Evolutionary conservation across 1,140 invertebrate genomes (phyloP).

Genomic region (Zaprionus africanus): DNA sequence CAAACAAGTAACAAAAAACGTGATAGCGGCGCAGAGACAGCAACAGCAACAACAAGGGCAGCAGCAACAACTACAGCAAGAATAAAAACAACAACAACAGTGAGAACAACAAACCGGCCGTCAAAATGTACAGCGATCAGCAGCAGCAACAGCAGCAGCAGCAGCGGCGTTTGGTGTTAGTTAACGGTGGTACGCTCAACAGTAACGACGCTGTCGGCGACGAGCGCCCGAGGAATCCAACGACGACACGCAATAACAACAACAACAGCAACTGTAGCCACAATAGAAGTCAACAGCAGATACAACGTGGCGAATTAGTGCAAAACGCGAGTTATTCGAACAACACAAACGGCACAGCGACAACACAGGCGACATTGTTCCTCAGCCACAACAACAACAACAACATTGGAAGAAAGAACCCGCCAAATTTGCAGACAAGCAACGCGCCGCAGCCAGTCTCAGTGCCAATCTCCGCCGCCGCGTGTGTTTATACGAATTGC

Average conservation of each 20-base stretch:
- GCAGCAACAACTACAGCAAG: background rate
- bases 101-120: constrained; percentile 13
- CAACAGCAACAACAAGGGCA: constrained; percentile 26
- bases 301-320: constrained; percentile 64
- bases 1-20: constrained; percentile 39
- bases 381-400: constrained; percentile 66
- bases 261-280: background rate
- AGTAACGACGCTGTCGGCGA: constrained; percentile 65
- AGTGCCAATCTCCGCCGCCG: constrained; percentile 30
- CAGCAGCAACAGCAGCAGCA: constrained; percentile 35
- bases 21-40: constrained; percentile 40
- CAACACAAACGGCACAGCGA: constrained; percentile 45
- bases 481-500: constrained; percentile 69
- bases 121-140: constrained; percentile 8
- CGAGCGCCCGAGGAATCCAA: constrained; percentile 43
- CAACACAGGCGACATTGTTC: constrained; percentile 70
- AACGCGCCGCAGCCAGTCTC: constrained; percentile 14
- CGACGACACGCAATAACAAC: constrained; percentile 42
- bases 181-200: constrained; percentile 79
- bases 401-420: constrained; percentile 52
- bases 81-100: constrained; percentile 18
- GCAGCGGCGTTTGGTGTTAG: constrained; percentile 63
- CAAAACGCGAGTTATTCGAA: constrained; percentile 73
- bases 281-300: constrained; percentile 44
- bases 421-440: constrained; percentile 61